A percentile compares a stretch with the other conserved stretches of the same genome.
Evolutionary conservation across 1,140 invertebrate species (phyloP).

Genomic region (Ctenoplectra terminalis): DNA sequence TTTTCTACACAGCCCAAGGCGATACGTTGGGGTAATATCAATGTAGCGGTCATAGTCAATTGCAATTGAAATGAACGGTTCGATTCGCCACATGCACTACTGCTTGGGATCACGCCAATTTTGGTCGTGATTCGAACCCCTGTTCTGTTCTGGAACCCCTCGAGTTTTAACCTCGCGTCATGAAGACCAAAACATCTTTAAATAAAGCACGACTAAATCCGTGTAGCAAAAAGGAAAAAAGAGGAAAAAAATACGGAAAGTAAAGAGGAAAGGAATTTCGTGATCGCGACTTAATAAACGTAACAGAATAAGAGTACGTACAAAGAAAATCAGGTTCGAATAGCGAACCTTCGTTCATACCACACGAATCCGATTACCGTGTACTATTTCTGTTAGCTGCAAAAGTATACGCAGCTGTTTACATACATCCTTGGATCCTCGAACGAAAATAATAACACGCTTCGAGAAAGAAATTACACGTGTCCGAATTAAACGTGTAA

Average conservation of each 20-base stretch:
- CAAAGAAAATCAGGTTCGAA: too few relatives aligned
- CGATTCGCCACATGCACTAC: conserved; percentile 46
- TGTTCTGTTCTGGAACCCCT: background rate
- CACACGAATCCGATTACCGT: background rate
- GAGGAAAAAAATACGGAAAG: background rate
- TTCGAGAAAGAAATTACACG: background rate
- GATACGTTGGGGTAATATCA: conserved; percentile 31
- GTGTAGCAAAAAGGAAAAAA: too few relatives aligned
- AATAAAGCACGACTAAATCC: background rate
- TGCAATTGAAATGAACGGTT: conserved; percentile 61
- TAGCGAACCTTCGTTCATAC: background rate
- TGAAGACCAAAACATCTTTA: background rate
- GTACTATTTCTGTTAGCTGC: background rate
- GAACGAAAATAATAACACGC: background rate
- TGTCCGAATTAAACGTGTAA: background rate
- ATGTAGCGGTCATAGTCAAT: conserved; percentile 35
- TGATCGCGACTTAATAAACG: too few relatives aligned
- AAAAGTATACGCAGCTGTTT: background rate
- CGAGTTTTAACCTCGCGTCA: background rate
- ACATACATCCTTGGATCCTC: background rate
- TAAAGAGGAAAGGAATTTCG: background rate
- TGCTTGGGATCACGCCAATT: conserved; percentile 49
- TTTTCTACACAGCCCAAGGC: conserved; percentile 50
- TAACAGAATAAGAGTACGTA: too few relatives aligned
- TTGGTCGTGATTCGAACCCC: conserved; percentile 38